Evolutionary conservation across 1,140 invertebrate species (phyloP).

Genomic region (Drosophila pruinosa): DNA sequence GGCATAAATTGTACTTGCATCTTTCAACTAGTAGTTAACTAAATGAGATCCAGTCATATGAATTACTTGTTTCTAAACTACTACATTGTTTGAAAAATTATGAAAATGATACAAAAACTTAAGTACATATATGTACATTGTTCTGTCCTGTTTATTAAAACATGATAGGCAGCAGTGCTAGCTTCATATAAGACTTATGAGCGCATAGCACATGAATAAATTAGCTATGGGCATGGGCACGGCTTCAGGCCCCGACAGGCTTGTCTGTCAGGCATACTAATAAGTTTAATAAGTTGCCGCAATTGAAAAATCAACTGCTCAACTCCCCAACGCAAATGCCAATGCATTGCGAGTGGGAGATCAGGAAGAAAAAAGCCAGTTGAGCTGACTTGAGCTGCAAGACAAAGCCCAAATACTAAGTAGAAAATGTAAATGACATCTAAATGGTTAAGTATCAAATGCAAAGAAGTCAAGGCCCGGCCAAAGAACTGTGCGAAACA

Average conservation of each 20-base stretch:
- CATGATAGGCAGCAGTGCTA: conserved; percentile 36
- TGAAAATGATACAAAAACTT: too few relatives aligned
- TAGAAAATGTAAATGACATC: conserved; percentile 64
- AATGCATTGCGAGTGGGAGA: conserved; percentile 37
- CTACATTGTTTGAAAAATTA: too few relatives aligned
- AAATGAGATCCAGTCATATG: not conserved
- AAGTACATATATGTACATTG: too few relatives aligned
- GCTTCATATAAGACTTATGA: conserved; percentile 36
- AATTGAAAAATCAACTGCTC: conserved; percentile 8
- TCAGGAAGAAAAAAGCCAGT: not conserved
- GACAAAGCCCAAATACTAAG: conserved; percentile 21
- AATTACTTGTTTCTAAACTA: not conserved
- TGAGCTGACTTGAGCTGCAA: not conserved
- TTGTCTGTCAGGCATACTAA: conserved; percentile 63
- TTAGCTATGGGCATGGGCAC: conserved; percentile 38
- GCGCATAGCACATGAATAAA: conserved; percentile 56
- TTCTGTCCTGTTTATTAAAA: too few relatives aligned
- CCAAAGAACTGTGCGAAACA: conserved; percentile 52
- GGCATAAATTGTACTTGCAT: not conserved
- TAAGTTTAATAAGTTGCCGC: conserved; percentile 42
- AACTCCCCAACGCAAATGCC: conserved; percentile 31
- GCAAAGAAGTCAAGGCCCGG: conserved; percentile 70
- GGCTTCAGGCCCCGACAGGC: conserved; percentile 16
- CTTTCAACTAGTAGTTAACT: not conserved
- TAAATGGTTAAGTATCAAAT: conserved; percentile 64